Conservation (phyloP, 2,797 vertebrate species). For the Epinephelus malabaricus region DNA sequence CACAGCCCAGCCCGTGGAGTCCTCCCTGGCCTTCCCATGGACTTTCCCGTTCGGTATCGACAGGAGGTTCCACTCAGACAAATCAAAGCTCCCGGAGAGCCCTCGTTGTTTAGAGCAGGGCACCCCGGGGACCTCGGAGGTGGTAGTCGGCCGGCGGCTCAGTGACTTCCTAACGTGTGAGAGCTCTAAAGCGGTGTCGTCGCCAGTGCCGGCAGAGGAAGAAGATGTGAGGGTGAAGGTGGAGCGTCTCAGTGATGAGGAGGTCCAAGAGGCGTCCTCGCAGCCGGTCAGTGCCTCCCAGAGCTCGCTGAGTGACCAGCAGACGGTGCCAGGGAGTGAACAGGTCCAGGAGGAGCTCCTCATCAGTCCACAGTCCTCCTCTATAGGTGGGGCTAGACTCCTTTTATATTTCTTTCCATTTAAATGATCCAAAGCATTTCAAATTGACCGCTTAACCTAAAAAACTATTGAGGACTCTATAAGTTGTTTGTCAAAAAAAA, state of each 20-base stretch:
- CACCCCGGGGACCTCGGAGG: constrained; percentile 75
- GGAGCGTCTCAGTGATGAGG: constrained; percentile 96
- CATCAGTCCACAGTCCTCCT: constrained; percentile 97
- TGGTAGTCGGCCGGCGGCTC: constrained; percentile 88
- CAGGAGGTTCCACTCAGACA: constrained; percentile 93
- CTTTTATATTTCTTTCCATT: not conserved
- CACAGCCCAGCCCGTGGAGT: constrained; percentile 93
- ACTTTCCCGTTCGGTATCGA: constrained; percentile 98
- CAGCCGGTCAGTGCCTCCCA: constrained; percentile 96
- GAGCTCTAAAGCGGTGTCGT: constrained; percentile 90
- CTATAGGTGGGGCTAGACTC: constrained; percentile 88
- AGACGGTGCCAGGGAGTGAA: constrained; percentile 95
- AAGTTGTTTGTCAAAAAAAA: too few species aligned
- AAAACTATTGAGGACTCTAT: too few species aligned
- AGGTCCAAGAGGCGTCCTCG: constrained; percentile 95
- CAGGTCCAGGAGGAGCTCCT: constrained; percentile 97
- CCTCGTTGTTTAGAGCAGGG: constrained; percentile 91
- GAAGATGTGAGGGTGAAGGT: constrained; percentile 97
- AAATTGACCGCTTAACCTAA: not conserved
- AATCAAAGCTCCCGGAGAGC: constrained; percentile 94
- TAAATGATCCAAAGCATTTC: not conserved
- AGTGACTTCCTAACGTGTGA: constrained; percentile 94
- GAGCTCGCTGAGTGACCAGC: constrained; percentile 97
- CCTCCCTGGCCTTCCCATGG: constrained; percentile 97
- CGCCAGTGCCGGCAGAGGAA: constrained; percentile 86